These are phyloP conservation scores for Mugil cephalus DNA, from an alignment of 2,113 vertebrate species.

Conservation along the genomic window DNA sequence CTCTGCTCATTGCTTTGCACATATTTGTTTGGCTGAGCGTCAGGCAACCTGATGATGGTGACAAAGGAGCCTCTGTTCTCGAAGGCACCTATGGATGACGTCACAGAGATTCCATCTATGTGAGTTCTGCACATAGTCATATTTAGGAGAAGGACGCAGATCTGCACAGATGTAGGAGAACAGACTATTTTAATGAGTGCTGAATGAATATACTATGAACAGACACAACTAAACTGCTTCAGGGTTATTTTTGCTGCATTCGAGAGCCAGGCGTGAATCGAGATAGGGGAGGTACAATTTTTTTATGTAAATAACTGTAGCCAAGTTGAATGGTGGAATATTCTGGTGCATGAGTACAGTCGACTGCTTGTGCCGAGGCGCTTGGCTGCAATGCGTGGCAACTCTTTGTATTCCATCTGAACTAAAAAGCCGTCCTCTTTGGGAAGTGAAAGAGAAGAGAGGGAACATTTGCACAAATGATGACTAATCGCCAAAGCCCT, in stretches of 20 bases:
- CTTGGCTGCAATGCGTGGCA: slow-evolving; percentile 14
- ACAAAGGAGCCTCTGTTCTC: no score
- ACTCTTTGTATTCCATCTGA: slow-evolving; percentile 16
- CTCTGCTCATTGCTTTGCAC: no score
- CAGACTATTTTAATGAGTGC: slow-evolving; percentile 17
- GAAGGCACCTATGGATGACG: no score
- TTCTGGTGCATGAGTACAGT: slow-evolving; percentile 29
- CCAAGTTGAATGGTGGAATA: slow-evolving; percentile 7
- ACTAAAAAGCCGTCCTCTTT: slow-evolving; percentile 7
- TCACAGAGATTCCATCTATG: no score
- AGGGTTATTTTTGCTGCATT: slow-evolving; percentile 4
- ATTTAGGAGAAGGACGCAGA: slow-evolving; percentile 8
- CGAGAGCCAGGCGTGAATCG: not conserved
- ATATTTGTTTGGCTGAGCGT: no score
- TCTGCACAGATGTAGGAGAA: slow-evolving; percentile 1
- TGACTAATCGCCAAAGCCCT: slow-evolving; percentile 69
- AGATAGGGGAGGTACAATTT: slow-evolving; percentile 4
- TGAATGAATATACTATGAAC: slow-evolving; percentile 16
- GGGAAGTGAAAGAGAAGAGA: slow-evolving; percentile 46
- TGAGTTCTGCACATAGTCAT: no score
- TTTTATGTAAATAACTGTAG: slow-evolving; percentile 26
- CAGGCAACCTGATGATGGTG: no score
- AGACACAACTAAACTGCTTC: slow-evolving; percentile 24
- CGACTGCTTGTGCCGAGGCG: not conserved
- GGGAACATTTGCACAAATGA: slow-evolving; percentile 70